Percentiles rank a stretch among this genome's conserved stretches.
phyloP scores from a whole-genome alignment of 2,113 vertebrate species.

The Cygnus atratus region DNA sequence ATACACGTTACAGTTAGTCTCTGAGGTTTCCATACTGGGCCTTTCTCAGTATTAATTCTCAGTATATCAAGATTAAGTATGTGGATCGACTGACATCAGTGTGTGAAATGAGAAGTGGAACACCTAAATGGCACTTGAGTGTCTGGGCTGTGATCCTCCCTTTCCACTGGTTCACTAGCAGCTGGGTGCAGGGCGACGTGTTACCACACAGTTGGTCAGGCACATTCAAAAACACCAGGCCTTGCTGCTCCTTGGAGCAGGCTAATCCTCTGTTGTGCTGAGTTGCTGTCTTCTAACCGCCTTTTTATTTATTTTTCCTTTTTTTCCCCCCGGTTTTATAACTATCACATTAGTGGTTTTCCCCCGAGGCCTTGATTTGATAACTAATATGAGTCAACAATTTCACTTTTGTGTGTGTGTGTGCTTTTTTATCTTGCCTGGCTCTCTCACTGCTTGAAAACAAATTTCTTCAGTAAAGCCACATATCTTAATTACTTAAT shows the following conservation, averaged over 20 bases:
- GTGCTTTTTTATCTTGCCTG: not conserved
- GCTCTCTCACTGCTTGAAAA: not conserved
- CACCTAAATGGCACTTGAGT: not conserved
- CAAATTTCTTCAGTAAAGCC: not conserved
- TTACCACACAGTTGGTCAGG: not conserved
- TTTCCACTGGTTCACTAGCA: not conserved
- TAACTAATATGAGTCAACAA: constrained; percentile 8
- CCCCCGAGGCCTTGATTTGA: not conserved
- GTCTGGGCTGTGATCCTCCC: not conserved
- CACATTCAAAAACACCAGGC: not conserved
- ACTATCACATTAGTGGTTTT: not conserved
- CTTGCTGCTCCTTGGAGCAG: not conserved
- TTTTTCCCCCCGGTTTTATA: not conserved
- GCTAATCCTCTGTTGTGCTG: not conserved
- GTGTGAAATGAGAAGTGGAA: not conserved
- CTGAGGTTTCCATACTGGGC: not conserved
- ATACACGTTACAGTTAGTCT: not conserved
- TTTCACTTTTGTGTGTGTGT: not conserved
- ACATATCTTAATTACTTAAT: not conserved
- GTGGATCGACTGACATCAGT: not conserved
- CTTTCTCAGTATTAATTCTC: not conserved
- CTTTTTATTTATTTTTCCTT: not conserved
- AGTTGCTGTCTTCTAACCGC: not conserved
- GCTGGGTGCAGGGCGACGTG: not conserved
- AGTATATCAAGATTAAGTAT: not conserved